Evolutionary conservation across 1,140 invertebrate genomes (phyloP), one percentile per base, ranked within the genome.

Genomic region (Lepidurus apus): DNA sequence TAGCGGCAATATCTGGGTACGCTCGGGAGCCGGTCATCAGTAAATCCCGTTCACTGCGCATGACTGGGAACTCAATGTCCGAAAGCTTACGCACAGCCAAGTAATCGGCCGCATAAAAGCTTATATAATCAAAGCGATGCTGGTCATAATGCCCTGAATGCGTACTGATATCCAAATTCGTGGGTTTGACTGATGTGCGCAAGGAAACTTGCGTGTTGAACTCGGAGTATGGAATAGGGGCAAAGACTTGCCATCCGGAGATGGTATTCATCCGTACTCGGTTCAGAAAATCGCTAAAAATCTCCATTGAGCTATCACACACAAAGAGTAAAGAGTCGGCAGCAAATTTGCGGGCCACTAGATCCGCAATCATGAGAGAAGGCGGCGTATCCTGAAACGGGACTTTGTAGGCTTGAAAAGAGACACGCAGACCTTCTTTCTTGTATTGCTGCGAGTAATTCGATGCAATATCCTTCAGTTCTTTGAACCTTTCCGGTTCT

Each of bases 231-330:
- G 93, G 92, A 53, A 94, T 90, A 34, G 94, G 91, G 81, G 90
- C 90, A 84, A 91, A 96, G 80, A 94, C 88, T 87, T 95, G 94
- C 83, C 89, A 91, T 77, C 90, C 90, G 75, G 85, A 85, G 77
- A 95, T 93, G 5, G 93, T 95, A 84, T 95, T 95, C 92, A 95
- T 95, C 78, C 93, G 87, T 9, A 93, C 90, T 89, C 93, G 84
- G 45, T 95, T 97, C 21, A 96, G 87, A 85, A 93, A 96, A 83
- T 96, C 94, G 53, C 88, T 82, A 78, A 89, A 89, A 75, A 95
- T 86, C 82, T 91, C 89, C 84, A 91, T 89, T 80, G 89, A 87
- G 21, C 89, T 87, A 80, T 90, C 88, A 21, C 88, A 87, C 80
- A 93, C 83, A 73, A 94, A 85, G 75, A 93, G 84, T 7, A 95